These are phyloP conservation scores for Morpho achilles DNA, from an alignment of 2,888 invertebrate species.

Conservation along the genomic window DNA sequence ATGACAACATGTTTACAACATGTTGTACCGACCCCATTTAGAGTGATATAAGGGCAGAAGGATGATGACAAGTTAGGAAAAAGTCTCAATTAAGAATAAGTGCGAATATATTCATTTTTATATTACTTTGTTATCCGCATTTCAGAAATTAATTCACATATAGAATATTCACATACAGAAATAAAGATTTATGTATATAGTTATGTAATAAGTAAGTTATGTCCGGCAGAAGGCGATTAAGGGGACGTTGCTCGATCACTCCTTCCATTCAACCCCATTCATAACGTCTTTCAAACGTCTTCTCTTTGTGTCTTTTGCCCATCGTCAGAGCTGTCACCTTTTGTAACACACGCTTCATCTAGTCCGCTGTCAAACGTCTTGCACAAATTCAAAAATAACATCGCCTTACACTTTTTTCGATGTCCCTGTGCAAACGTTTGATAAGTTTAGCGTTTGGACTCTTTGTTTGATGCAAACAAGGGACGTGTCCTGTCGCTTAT, in stretches of 20 bases:
- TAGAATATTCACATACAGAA: no score
- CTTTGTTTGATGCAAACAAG: constrained; percentile 74
- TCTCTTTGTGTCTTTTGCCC: constrained; percentile 52
- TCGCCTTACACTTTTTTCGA: constrained; percentile 62
- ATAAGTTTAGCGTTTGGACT: constrained; percentile 66
- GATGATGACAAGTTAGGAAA: no score
- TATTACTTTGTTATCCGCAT: no score
- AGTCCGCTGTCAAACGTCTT: constrained; percentile 75
- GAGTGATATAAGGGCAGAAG: no score
- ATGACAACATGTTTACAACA: no score
- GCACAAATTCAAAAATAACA: constrained; percentile 79
- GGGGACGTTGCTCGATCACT: constrained; percentile 70
- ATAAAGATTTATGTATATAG: background rate
- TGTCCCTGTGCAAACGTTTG: constrained; percentile 68
- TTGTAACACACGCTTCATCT: constrained; percentile 58
- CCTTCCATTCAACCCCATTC: constrained; percentile 70
- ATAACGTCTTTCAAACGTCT: constrained; percentile 71
- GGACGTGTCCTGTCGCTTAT: constrained; percentile 67
- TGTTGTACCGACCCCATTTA: no score
- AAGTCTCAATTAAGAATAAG: no score
- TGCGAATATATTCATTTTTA: no score
- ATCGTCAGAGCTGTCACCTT: constrained; percentile 63
- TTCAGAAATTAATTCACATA: no score
- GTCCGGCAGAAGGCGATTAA: constrained; percentile 29
- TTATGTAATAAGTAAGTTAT: constrained; percentile 12